Percentiles rank a stretch among this genome's conserved stretches.
phyloP scores from a whole-genome alignment of 1,140 invertebrate genomes.

The Apolygus lucorum region DNA sequence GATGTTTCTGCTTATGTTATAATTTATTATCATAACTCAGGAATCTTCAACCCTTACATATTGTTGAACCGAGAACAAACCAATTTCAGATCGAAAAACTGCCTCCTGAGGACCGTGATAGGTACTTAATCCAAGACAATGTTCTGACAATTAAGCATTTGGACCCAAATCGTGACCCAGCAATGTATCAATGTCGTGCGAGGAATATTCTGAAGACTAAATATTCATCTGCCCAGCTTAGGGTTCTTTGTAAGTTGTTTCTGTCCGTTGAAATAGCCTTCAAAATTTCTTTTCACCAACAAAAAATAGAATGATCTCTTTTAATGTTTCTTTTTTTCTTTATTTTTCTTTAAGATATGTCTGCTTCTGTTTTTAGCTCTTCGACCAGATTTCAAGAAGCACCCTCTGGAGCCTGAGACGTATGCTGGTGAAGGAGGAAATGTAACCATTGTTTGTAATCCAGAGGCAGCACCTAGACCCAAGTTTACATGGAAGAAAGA shows the following conservation, averaged over 20 bases:
- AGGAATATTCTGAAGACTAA: slow-evolving; percentile 76
- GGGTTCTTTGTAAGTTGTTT: slow-evolving; percentile 58
- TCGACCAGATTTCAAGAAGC: slow-evolving; percentile 82
- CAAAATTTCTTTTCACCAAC: too few species aligned
- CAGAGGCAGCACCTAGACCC: slow-evolving; percentile 87
- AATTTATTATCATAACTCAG: too few species aligned
- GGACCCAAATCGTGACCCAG: slow-evolving; percentile 70
- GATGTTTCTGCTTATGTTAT: too few species aligned
- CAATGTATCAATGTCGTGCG: slow-evolving; percentile 94
- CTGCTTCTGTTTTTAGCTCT: slow-evolving; percentile 62
- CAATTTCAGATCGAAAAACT: slow-evolving; percentile 47
- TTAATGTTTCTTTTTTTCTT: neutral
- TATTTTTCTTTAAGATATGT: slow-evolving; percentile 27
- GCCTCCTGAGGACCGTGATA: slow-evolving; percentile 54
- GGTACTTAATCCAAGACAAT: slow-evolving; percentile 78
- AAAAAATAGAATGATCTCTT: neutral
- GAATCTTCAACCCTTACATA: neutral
- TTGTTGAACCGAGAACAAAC: neutral
- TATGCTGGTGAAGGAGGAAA: slow-evolving; percentile 86
- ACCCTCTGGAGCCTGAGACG: slow-evolving; percentile 75
- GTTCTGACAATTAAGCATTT: slow-evolving; percentile 72
- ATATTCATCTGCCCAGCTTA: slow-evolving; percentile 80
- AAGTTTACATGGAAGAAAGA: slow-evolving; percentile 88
- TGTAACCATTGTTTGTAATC: slow-evolving; percentile 82
- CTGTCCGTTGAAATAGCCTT: too few species aligned